Evolutionary conservation across 2,888 invertebrate genomes (phyloP), one percentile per base, ranked within the genome.

Genomic region (Nycteola revayana): DNA sequence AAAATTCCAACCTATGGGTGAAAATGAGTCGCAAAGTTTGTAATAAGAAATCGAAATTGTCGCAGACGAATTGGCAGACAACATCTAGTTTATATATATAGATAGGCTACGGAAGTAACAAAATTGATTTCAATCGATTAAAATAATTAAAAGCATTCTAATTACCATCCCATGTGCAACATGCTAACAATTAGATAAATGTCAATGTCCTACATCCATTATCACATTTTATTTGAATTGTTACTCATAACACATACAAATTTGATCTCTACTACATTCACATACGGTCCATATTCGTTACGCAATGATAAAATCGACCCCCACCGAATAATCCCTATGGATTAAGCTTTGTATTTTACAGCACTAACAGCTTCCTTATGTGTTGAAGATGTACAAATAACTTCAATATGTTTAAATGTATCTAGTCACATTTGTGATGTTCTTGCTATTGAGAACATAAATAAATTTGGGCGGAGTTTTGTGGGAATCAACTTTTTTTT

Each of bases 321-420:
- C 67, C 67, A 53, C 61, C 36, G 25, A 42, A 49, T 70, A 67
- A 72, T 76, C 76, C 60, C 44, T 49, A 49, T 47, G 54, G 74
- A 76, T 75, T 69, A 69, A 37, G 24, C 11, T 33, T 8, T 31
- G 11, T 17, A 40, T 49, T 56, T 59, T 58, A 58, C 48, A 43
- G 45, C 49, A 49, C 34, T 46, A 59, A 60, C 44, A 42, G 58
- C 46, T 60, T 62, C 63, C 63, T 44, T 28, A 52, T 45, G 51
- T 50, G n/a, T 44, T 9, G 30, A 21, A 54, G 48, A 49, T 45
- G 27, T 11, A 42, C 20, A 51, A 57, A 59, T 59, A 60, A 38
- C 42, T 58, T 54, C 48, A 54, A 55, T 52, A 55, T 58, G 61
- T 48, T 38, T 27, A 36, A 36, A 22, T 24, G 10, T 18, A 9